A percentile compares a stretch with the other conserved stretches of the same genome.
Conservation (phyloP, 2,888 invertebrate genomes). For the Sesia bembeciformis region DNA sequence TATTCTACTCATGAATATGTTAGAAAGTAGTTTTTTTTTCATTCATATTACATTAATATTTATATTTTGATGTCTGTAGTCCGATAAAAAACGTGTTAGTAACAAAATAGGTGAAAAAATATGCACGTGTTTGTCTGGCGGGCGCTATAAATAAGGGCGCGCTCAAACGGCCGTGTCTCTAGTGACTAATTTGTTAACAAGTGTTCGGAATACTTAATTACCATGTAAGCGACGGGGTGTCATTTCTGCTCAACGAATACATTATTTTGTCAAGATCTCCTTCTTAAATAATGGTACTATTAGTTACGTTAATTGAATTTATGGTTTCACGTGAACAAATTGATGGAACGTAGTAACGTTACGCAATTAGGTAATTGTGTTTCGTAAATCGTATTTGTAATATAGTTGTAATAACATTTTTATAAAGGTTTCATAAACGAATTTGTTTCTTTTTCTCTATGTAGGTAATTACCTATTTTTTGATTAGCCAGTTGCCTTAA, state of each 20-base stretch:
- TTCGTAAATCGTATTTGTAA: too few relatives aligned
- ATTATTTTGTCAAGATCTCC: constrained; percentile 47
- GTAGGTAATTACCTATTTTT: too few relatives aligned
- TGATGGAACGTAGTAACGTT: neutral
- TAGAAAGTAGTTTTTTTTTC: too few relatives aligned
- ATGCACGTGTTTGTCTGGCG: constrained; percentile 2
- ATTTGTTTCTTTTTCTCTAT: too few relatives aligned
- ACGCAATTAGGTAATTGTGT: too few relatives aligned
- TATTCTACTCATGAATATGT: too few relatives aligned
- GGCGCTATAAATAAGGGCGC: constrained; percentile 46
- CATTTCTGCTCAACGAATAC: constrained; percentile 47
- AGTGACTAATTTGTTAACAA: constrained; percentile 67
- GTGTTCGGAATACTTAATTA: constrained; percentile 62
- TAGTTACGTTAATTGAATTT: constrained; percentile 44
- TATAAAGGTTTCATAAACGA: too few relatives aligned
- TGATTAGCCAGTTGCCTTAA: too few relatives aligned
- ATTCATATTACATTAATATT: too few relatives aligned
- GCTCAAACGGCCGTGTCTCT: constrained; percentile 37
- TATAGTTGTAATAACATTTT: too few relatives aligned
- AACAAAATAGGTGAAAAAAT: constrained; percentile 4
- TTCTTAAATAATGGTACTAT: constrained; percentile 42
- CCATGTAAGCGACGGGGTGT: constrained; percentile 52
- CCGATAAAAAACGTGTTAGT: constrained; percentile 13
- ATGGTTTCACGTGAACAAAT: constrained; percentile 14
- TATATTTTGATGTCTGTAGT: neutral